phyloP scores from a whole-genome alignment of 2,113 vertebrate species.

The Ammodytes dubius region DNA sequence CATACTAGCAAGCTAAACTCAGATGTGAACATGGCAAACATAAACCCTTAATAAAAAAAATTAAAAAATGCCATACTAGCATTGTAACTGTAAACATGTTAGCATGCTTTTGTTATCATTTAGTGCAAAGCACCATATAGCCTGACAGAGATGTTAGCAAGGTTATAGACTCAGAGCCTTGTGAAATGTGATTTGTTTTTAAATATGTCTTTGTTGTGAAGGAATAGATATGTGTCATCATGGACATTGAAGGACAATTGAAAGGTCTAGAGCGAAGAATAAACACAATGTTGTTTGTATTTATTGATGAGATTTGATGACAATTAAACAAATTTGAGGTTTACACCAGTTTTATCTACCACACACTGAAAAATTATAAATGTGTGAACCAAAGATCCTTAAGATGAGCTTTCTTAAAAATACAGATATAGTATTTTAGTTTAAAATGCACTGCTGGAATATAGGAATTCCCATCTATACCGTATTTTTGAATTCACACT shows the following conservation, averaged over 20 bases:
- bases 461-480: neutral
- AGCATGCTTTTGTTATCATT: neutral
- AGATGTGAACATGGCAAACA: too few relatives aligned
- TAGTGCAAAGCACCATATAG: neutral
- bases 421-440: neutral
- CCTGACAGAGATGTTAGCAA: neutral
- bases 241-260: neutral
- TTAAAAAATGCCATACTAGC: too few relatives aligned
- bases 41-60: too few relatives aligned
- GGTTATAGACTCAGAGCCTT: neutral
- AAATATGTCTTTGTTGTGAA: neutral
- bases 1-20: neutral
- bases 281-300: neutral
- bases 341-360: neutral
- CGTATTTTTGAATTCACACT: slow-evolving; percentile 19
- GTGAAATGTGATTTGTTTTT: neutral
- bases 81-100: neutral
- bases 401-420: neutral
- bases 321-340: neutral
- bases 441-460: neutral
- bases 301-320: neutral
- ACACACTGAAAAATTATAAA: neutral
- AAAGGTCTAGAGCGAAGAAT: neutral
- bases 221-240: neutral
- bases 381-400: neutral